A percentile compares a stretch with the other conserved stretches of the same genome.
Conservation (phyloP, 2,888 invertebrate genomes). For the Camponotus fellah region DNA sequence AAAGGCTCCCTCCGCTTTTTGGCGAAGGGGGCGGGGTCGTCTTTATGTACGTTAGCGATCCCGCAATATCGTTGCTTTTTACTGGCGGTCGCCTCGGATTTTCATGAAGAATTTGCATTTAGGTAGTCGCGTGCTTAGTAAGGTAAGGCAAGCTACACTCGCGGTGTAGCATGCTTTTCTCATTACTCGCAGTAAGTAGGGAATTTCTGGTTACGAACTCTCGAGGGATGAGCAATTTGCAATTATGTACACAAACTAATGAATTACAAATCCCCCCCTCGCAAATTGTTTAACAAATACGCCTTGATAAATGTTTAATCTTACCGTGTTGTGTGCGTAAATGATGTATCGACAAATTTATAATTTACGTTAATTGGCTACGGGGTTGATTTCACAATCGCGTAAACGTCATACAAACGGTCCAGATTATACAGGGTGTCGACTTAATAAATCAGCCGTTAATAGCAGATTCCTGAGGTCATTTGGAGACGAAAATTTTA, state of each 20-base stretch:
- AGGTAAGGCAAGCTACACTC: background rate
- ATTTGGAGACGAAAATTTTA: too few relatives aligned
- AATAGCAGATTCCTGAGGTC: too few relatives aligned
- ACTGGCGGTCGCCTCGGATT: conserved; percentile 19
- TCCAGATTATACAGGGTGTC: background rate
- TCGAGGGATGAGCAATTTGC: background rate
- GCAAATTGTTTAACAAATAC: too few relatives aligned
- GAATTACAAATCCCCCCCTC: background rate
- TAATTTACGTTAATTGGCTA: background rate
- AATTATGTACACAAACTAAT: conserved; percentile 15
- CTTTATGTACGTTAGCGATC: conserved; percentile 11
- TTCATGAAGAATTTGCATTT: conserved; percentile 52
- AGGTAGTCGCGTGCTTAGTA: background rate
- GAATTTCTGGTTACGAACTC: conserved; percentile 9
- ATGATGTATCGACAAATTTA: background rate
- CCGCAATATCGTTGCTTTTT: conserved; percentile 43
- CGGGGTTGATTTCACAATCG: background rate
- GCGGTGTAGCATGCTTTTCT: background rate
- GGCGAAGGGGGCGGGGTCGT: background rate
- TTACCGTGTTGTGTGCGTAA: background rate
- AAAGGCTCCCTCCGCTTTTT: conserved; percentile 37
- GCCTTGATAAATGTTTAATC: background rate
- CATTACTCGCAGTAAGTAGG: background rate
- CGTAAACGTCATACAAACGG: background rate
- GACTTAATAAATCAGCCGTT: too few relatives aligned